A percentile compares a stretch with the other conserved stretches of the same genome.
Conservation (phyloP, 2,888 invertebrate species). For the Xestia rhomboidea region DNA sequence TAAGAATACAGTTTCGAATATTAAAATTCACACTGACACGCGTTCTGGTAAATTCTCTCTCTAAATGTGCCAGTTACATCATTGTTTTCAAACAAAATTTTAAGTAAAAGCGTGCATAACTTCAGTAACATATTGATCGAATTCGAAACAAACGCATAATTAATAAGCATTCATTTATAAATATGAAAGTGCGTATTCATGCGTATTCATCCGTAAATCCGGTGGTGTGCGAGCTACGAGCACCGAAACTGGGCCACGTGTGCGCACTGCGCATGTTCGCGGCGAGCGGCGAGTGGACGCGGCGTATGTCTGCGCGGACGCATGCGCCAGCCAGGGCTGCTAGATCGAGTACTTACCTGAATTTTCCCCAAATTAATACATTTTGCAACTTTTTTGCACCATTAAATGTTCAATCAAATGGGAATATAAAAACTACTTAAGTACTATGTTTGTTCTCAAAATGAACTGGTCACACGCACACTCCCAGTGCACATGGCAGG, state of each 20-base stretch:
- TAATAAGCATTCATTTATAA: slow-evolving; percentile 51
- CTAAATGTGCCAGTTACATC: not conserved
- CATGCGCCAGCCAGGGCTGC: not conserved
- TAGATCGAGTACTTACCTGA: not conserved
- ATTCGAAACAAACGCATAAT: slow-evolving; percentile 31
- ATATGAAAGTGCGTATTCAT: slow-evolving; percentile 69
- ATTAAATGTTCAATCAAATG: not conserved
- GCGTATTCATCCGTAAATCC: slow-evolving; percentile 81
- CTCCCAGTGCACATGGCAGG: not conserved
- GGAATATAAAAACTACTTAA: not conserved
- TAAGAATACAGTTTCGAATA: slow-evolving; percentile 1
- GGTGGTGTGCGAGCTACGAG: slow-evolving; percentile 66
- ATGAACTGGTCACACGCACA: not conserved
- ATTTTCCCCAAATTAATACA: not conserved
- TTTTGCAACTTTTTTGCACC: not conserved
- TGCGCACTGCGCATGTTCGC: slow-evolving; percentile 56
- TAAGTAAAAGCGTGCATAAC: slow-evolving; percentile 37
- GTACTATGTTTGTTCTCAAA: not conserved
- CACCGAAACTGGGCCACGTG: slow-evolving; percentile 79
- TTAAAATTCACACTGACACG: not conserved
- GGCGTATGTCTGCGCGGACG: slow-evolving; percentile 18
- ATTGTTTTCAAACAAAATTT: not conserved
- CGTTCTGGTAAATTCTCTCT: not conserved
- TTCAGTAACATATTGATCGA: slow-evolving; percentile 29
- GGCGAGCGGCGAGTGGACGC: slow-evolving; percentile 37